Conservation (phyloP, 2,888 invertebrate species). For the Cheilosia vulpina region DNA sequence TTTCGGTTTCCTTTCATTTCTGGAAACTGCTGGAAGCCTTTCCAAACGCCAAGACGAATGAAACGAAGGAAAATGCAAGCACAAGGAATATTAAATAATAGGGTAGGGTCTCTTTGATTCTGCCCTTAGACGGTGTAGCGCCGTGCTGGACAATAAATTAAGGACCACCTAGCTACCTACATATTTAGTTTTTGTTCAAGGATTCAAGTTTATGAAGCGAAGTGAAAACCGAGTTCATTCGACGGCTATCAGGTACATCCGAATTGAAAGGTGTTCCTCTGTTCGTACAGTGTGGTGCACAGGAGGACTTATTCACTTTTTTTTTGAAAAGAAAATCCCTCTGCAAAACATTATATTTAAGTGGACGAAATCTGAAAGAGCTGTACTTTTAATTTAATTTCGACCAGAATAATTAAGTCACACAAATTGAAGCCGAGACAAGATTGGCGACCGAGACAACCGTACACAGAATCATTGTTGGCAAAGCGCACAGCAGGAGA, state of each 20-base stretch:
- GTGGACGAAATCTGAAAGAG: no score
- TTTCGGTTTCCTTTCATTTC: background rate
- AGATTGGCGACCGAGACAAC: no score
- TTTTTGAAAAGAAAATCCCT: no score
- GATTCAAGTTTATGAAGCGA: background rate
- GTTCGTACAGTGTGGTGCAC: background rate
- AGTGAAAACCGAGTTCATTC: background rate
- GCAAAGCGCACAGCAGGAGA: no score
- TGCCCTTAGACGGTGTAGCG: background rate
- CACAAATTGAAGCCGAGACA: no score
- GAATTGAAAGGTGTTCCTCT: background rate
- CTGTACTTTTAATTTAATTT: no score
- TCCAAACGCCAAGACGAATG: background rate
- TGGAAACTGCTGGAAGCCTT: background rate
- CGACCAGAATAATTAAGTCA: no score
- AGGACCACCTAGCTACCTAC: background rate
- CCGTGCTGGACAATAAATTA: conserved; percentile 18
- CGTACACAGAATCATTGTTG: no score
- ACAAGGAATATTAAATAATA: conserved; percentile 24
- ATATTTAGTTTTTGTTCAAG: background rate
- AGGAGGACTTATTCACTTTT: no score
- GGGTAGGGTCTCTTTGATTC: background rate
- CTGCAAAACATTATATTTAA: no score
- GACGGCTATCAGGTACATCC: background rate
- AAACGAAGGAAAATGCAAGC: conserved; percentile 17